phyloP scores from a whole-genome alignment of 2,888 invertebrate genomes.

The Tenodera sinensis region DNA sequence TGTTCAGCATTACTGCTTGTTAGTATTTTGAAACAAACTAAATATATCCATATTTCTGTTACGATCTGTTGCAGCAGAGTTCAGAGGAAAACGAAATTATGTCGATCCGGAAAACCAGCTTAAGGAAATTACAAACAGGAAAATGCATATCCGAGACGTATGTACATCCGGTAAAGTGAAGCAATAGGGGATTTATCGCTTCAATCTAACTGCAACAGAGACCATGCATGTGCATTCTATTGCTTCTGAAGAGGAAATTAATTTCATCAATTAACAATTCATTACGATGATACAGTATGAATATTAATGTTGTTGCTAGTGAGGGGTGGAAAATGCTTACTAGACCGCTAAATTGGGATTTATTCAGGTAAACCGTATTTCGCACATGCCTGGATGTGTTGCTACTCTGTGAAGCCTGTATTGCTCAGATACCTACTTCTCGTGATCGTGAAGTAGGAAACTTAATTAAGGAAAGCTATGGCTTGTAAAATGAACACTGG shows the following conservation, averaged over 20 bases:
- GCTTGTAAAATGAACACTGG: too few relatives aligned
- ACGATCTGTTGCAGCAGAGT: background rate
- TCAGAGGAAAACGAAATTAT: background rate
- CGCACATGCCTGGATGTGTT: background rate
- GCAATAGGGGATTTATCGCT: background rate
- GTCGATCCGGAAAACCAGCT: background rate
- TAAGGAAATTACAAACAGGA: too few relatives aligned
- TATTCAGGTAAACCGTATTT: background rate
- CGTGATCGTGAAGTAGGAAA: background rate
- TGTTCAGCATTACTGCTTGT: too few relatives aligned
- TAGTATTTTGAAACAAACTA: too few relatives aligned
- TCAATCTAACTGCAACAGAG: background rate
- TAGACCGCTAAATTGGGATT: background rate
- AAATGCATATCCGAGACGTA: background rate
- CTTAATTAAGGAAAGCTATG: too few relatives aligned
- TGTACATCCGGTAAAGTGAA: background rate
- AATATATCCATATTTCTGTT: too few relatives aligned
- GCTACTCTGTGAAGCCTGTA: background rate
- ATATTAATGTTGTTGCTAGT: background rate
- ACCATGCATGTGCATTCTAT: background rate
- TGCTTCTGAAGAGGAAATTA: background rate
- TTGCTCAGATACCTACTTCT: background rate
- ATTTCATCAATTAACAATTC: background rate
- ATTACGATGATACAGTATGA: background rate
- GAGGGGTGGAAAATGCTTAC: background rate